Conservation (phyloP, 2,888 invertebrate genomes). For the Eurois occulta region DNA sequence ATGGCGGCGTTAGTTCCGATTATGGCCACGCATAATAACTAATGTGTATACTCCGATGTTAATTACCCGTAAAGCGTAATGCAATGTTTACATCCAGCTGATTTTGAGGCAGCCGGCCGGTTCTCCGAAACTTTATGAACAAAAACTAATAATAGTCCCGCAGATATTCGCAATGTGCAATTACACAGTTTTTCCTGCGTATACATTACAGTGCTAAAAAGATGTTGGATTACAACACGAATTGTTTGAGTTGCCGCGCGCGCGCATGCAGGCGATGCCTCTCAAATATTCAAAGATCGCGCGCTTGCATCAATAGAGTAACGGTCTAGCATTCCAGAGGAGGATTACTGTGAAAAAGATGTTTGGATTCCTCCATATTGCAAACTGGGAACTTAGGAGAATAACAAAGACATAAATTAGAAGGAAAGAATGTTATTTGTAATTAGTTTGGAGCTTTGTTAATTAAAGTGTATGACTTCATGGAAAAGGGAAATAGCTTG, state of each 20-base stretch:
- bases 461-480: background rate
- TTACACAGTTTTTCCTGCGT: conserved; percentile 63
- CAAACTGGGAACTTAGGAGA: conserved; percentile 4
- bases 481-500: background rate
- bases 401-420: conserved; percentile 32
- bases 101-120: conserved; percentile 50
- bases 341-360: conserved; percentile 53
- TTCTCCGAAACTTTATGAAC: conserved; percentile 50
- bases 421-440: conserved; percentile 6
- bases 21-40: conserved; percentile 15
- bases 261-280: conserved; percentile 67
- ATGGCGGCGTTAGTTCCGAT: background rate
- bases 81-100: conserved; percentile 55
- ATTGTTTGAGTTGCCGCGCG: conserved; percentile 62
- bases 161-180: conserved; percentile 66
- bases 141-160: conserved; percentile 60
- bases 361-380: conserved; percentile 32
- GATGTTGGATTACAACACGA: conserved; percentile 68
- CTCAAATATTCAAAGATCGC: conserved; percentile 70
- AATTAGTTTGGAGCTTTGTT: background rate
- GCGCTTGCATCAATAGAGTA: conserved; percentile 67
- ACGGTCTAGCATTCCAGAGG: conserved; percentile 61
- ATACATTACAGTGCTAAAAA: conserved; percentile 66
- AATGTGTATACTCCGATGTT: conserved; percentile 32
- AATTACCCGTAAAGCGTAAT: conserved; percentile 52